phyloP scores from a whole-genome alignment of 2,888 invertebrate species.

The Drosophila macrothrix region DNA sequence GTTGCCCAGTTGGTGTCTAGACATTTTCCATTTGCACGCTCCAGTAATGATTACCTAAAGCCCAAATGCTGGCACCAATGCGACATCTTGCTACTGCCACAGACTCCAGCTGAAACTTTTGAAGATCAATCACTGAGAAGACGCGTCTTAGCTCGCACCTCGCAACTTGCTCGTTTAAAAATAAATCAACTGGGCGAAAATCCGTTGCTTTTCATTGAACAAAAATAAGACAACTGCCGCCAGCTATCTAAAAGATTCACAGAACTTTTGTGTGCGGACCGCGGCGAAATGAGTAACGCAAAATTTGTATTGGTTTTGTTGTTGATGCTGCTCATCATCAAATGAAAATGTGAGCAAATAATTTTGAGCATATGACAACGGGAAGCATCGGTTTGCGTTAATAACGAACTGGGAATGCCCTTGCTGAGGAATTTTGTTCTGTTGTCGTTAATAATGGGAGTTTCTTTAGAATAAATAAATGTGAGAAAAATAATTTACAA shows the following conservation, averaged over 20 bases:
- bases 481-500: slow-evolving; percentile 32
- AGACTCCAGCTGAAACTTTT: background rate
- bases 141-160: slow-evolving; percentile 29
- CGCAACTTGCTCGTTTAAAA: slow-evolving; percentile 19
- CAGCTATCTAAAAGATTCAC: slow-evolving; percentile 26
- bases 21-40: slow-evolving; percentile 39
- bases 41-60: slow-evolving; percentile 62
- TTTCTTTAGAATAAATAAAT: slow-evolving; percentile 39
- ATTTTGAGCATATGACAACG: slow-evolving; percentile 28
- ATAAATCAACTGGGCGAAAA: slow-evolving; percentile 52
- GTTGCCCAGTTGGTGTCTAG: slow-evolving; percentile 42
- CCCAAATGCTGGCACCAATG: slow-evolving; percentile 70
- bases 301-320: slow-evolving; percentile 6
- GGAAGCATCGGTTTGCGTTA: background rate
- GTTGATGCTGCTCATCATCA: slow-evolving; percentile 25
- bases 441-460: slow-evolving; percentile 19
- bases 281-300: slow-evolving; percentile 24
- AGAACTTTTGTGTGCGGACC: background rate
- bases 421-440: slow-evolving; percentile 23
- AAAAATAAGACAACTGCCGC: slow-evolving; percentile 40
- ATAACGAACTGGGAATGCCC: slow-evolving; percentile 54
- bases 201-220: slow-evolving; percentile 63
- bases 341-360: slow-evolving; percentile 34
- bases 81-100: slow-evolving; percentile 45
- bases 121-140: slow-evolving; percentile 19